These are phyloP conservation scores for Biston stratarius DNA, from an alignment of 2,888 invertebrate genomes.

Conservation along the genomic window DNA sequence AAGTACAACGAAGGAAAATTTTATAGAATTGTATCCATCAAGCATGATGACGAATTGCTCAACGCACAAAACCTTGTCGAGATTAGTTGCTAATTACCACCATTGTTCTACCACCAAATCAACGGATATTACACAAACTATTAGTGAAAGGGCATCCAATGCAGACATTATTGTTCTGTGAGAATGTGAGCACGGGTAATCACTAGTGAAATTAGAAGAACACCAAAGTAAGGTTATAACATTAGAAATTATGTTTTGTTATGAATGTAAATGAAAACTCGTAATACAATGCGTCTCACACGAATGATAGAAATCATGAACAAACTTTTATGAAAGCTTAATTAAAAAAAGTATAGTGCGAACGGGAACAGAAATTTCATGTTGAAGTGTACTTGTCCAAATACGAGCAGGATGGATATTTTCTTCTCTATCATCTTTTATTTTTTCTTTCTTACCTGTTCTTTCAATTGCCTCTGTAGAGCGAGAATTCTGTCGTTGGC, in stretches of 20 bases:
- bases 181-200: slow-evolving; percentile 36
- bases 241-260: slow-evolving; percentile 7
- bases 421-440: too few species aligned
- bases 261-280: slow-evolving; percentile 16
- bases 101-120: slow-evolving; percentile 56
- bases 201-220: slow-evolving; percentile 24
- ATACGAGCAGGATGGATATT: too few species aligned
- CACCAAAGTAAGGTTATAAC: neutral
- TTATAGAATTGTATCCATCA: slow-evolving; percentile 2
- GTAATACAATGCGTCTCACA: slow-evolving; percentile 14
- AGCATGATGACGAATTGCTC: slow-evolving; percentile 45
- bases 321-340: slow-evolving; percentile 8
- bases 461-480: slow-evolving; percentile 93
- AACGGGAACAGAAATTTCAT: too few species aligned
- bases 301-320: slow-evolving; percentile 6
- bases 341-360: neutral
- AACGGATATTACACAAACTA: slow-evolving; percentile 52
- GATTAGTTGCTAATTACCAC: slow-evolving; percentile 59
- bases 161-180: slow-evolving; percentile 27
- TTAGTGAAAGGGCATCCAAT: slow-evolving; percentile 50
- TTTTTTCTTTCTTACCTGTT: slow-evolving; percentile 87
- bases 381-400: too few species aligned
- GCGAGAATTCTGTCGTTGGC: slow-evolving; percentile 95
- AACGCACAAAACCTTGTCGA: slow-evolving; percentile 53
- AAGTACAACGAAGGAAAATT: neutral